phyloP scores from a whole-genome alignment of 2,888 invertebrate species.

The Rhingia campestris region DNA sequence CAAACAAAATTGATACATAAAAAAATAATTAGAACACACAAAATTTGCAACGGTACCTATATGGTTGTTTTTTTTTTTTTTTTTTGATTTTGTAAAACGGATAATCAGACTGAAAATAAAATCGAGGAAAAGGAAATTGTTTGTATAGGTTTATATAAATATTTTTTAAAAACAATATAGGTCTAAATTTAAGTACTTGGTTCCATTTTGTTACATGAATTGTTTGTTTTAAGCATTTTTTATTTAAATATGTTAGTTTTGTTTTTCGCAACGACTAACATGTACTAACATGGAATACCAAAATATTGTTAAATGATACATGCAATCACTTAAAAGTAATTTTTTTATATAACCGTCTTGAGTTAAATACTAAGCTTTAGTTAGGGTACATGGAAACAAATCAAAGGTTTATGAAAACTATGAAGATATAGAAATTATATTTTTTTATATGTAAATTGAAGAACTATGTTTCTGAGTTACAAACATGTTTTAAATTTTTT shows the following conservation, averaged over 20 bases:
- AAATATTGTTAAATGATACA: conserved; percentile 25
- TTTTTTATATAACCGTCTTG: conserved; percentile 18
- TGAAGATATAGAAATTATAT: conserved; percentile 28
- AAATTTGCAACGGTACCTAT: background rate
- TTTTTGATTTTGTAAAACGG: conserved; percentile 2
- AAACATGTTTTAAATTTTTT: background rate
- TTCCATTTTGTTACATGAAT: background rate
- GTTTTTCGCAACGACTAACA: conserved; percentile 30
- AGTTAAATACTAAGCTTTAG: conserved; percentile 22
- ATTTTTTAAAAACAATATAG: conserved; percentile 20
- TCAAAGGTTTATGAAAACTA: conserved; percentile 42
- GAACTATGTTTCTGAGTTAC: background rate
- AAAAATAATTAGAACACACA: conserved; percentile 41
- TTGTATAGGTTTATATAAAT: conserved; percentile 11
- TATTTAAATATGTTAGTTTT: conserved; percentile 40
- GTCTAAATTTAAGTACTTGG: background rate
- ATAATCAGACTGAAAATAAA: conserved; percentile 14
- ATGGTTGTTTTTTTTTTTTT: background rate
- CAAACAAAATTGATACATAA: conserved; percentile 2
- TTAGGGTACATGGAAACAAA: conserved; percentile 53
- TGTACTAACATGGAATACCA: conserved; percentile 42
- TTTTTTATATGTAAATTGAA: background rate
- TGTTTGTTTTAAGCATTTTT: conserved; percentile 24
- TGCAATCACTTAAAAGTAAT: conserved; percentile 31
- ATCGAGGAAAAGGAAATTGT: background rate